Conservation (phyloP, 2,113 vertebrate species). For the Nerophis ophidion region DNA sequence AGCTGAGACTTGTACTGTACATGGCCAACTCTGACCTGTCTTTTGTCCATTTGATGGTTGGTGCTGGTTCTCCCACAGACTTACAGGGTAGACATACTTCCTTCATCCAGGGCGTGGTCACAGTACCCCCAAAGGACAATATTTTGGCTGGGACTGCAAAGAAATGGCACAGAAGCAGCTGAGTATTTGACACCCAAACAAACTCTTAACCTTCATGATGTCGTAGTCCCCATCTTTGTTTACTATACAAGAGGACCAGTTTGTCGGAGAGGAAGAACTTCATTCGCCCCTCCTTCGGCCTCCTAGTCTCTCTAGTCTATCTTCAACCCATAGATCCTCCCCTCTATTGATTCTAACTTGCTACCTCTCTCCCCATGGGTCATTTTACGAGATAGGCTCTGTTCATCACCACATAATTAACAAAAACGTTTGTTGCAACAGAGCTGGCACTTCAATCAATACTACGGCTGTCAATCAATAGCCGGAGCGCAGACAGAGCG, state of each 20-base stretch:
- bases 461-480: constrained; percentile 67
- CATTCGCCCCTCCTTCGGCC: constrained; percentile 34
- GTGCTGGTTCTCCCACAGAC: constrained; percentile 88
- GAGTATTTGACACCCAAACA: not conserved
- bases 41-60: constrained; percentile 96
- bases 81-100: constrained; percentile 91
- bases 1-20: no score
- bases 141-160: constrained; percentile 90
- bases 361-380: constrained; percentile 56
- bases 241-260: constrained; percentile 19
- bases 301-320: constrained; percentile 40
- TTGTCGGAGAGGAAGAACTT: constrained; percentile 28
- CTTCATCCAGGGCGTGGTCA: constrained; percentile 98
- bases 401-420: constrained; percentile 76
- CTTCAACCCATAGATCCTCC: constrained; percentile 62
- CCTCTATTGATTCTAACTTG: constrained; percentile 62
- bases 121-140: constrained; percentile 93
- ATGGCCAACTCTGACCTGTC: constrained; percentile 78
- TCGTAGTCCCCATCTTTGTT: constrained; percentile 18
- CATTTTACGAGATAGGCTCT: constrained; percentile 68
- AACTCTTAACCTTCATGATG: constrained; percentile 1
- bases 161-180: not conserved
- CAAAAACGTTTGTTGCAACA: constrained; percentile 60
- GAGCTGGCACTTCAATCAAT: constrained; percentile 58
- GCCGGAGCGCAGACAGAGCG: constrained; percentile 21